A percentile compares a stretch with the other conserved stretches of the same genome.
Conservation (phyloP, 2,113 vertebrate genomes). For the Pseudonaja textilis region DNA sequence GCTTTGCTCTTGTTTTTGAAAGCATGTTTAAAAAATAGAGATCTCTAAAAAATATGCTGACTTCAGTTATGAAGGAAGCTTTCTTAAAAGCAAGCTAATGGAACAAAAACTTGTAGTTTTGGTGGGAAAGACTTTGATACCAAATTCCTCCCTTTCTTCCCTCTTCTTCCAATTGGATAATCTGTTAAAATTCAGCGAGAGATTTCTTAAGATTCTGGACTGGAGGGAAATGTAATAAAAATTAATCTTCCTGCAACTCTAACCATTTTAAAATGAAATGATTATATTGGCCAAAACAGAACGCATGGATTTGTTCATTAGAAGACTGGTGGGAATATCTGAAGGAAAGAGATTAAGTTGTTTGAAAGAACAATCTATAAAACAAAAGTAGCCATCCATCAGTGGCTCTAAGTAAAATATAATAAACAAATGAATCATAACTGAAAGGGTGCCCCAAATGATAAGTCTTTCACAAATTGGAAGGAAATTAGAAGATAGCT, state of each 20-base stretch:
- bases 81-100: conserved; percentile 39
- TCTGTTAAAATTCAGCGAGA: conserved; percentile 16
- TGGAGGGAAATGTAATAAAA: background rate
- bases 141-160: background rate
- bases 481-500: background rate
- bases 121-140: conserved; percentile 22
- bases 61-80: conserved; percentile 18
- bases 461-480: background rate
- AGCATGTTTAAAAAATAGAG: conserved; percentile 69
- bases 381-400: conserved; percentile 20
- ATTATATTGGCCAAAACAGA: background rate
- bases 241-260: background rate
- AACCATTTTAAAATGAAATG: conserved; percentile 8
- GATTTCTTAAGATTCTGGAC: background rate
- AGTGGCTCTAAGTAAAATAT: conserved; percentile 26
- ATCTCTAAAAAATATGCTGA: conserved; percentile 41
- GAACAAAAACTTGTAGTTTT: conserved; percentile 30
- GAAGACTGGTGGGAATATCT: background rate
- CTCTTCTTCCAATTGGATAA: conserved; percentile 12
- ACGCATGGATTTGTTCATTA: background rate
- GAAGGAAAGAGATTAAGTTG: background rate
- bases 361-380: conserved; percentile 22
- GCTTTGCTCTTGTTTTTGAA: conserved; percentile 36
- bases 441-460: background rate
- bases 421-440: background rate